Evolutionary conservation across 1,140 invertebrate species (phyloP).

Genomic region (Microplitis demolitor): DNA sequence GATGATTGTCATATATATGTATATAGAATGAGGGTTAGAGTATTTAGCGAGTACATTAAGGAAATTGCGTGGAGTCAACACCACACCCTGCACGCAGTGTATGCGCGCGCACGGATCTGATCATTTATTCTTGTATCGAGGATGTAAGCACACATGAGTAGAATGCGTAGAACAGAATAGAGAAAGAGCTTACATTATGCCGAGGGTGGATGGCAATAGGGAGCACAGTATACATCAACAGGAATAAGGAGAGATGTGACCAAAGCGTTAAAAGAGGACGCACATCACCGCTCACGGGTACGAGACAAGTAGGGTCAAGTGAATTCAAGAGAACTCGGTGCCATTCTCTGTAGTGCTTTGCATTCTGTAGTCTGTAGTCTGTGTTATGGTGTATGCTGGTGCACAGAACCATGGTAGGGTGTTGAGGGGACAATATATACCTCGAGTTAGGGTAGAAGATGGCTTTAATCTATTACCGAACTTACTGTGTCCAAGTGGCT

Average conservation of each 20-base stretch:
- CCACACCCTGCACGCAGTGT: conserved; percentile 23
- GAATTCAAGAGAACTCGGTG: conserved; percentile 51
- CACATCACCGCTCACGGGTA: neutral
- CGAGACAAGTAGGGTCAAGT: conserved; percentile 58
- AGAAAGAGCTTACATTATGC: neutral
- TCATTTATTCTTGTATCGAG: conserved; percentile 13
- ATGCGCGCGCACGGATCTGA: conserved; percentile 9
- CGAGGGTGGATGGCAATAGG: too few species aligned
- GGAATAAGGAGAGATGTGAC: conserved; percentile 29
- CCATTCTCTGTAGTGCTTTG: neutral
- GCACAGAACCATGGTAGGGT: conserved; percentile 32
- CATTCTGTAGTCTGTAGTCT: conserved; percentile 26
- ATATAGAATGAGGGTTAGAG: conserved; percentile 36
- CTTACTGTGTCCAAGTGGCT: conserved; percentile 52
- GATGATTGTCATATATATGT: neutral
- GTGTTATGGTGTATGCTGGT: neutral
- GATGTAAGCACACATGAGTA: conserved; percentile 19
- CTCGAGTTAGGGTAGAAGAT: conserved; percentile 44
- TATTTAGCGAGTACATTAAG: conserved; percentile 60
- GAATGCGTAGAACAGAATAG: too few species aligned
- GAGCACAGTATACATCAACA: conserved; percentile 22
- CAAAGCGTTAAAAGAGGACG: too few species aligned
- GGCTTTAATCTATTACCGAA: conserved; percentile 60
- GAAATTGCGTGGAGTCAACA: conserved; percentile 55
- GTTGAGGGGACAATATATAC: conserved; percentile 57